Conservation (phyloP, 2,888 invertebrate genomes). For the Geophilus truncorum region DNA sequence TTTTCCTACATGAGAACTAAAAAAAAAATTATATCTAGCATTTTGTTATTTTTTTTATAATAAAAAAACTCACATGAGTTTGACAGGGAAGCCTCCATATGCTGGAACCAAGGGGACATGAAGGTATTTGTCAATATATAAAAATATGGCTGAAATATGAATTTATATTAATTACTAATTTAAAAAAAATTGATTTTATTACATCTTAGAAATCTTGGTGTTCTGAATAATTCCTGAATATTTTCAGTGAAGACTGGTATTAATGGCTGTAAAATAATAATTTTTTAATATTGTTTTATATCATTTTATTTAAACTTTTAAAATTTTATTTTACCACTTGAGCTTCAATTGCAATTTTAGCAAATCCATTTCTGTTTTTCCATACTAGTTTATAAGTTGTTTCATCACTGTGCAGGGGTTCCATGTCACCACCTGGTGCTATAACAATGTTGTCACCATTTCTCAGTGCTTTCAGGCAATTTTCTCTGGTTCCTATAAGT, state of each 20-base stretch:
- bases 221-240: neutral
- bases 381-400: neutral
- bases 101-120: neutral
- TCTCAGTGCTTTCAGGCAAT: neutral
- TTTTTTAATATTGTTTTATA: too few species aligned
- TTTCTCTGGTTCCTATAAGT: neutral
- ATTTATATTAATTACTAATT: too few species aligned
- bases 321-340: neutral
- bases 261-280: neutral
- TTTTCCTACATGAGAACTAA: neutral
- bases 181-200: too few species aligned
- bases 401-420: neutral
- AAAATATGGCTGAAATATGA: neutral
- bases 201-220: neutral
- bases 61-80: neutral
- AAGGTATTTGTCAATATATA: neutral
- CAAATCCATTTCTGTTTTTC: neutral
- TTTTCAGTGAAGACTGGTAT: neutral
- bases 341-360: neutral
- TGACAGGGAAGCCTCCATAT: neutral
- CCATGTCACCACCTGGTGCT: neutral
- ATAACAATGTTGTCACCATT: neutral
- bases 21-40: too few species aligned
- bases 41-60: too few species aligned
- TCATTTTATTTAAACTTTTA: neutral